Conservation (phyloP, 2,888 invertebrate genomes). For the Noctua comes region DNA sequence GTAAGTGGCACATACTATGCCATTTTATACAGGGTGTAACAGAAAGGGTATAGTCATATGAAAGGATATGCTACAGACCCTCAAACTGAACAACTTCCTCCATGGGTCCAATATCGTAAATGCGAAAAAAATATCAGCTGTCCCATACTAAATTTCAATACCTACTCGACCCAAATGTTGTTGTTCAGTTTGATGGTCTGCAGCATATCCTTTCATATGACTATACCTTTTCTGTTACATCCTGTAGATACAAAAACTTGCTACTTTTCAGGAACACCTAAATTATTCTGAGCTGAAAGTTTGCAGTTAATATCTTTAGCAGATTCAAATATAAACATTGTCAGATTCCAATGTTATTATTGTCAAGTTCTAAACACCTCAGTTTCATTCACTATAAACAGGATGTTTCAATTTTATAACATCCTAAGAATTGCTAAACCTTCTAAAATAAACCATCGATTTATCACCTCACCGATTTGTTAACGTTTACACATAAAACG, state of each 20-base stretch:
- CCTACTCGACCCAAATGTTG: too few species aligned
- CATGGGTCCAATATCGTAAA: too few species aligned
- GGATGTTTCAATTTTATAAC: conserved; percentile 8
- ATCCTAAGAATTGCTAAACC: conserved; percentile 18
- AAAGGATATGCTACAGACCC: too few species aligned
- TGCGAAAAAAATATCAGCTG: too few species aligned
- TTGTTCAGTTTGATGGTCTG: too few species aligned
- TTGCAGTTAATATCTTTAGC: background rate
- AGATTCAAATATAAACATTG: background rate
- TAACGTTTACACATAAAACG: conserved; percentile 18
- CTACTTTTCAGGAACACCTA: background rate
- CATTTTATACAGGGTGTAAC: too few species aligned
- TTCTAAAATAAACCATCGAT: conserved; percentile 27
- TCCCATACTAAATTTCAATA: too few species aligned
- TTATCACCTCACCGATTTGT: conserved; percentile 52
- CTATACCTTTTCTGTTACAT: too few species aligned
- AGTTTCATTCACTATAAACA: background rate
- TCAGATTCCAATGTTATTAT: background rate
- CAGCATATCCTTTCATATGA: too few species aligned
- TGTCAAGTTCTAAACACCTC: background rate
- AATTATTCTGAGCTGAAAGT: background rate
- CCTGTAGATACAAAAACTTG: background rate
- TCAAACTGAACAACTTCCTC: too few species aligned
- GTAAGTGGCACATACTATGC: background rate
- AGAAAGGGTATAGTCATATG: too few species aligned